phyloP scores from a whole-genome alignment of 2,113 vertebrate species.

The Rhinichthys klamathensis region DNA sequence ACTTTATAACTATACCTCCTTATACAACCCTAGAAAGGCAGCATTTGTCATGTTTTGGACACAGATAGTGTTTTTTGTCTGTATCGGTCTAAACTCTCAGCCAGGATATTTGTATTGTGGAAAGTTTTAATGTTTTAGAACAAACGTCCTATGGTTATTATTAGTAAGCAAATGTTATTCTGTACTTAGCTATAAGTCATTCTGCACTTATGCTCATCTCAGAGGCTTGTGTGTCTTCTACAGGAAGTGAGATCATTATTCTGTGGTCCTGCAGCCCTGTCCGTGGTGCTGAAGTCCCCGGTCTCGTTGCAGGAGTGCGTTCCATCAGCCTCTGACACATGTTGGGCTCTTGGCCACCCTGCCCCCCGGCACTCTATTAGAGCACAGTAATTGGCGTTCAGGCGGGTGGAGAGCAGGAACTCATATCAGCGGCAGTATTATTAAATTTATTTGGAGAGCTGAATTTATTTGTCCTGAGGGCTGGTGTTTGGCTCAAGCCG shows the following conservation, averaged over 20 bases:
- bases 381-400: constrained; percentile 41
- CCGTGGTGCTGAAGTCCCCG: constrained; percentile 26
- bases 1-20: background rate
- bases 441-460: constrained; percentile 49
- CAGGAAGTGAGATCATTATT: background rate
- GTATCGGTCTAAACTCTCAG: background rate
- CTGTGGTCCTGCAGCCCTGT: background rate
- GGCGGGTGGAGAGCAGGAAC: constrained; percentile 7
- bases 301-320: background rate
- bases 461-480: constrained; percentile 34
- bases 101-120: background rate
- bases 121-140: background rate
- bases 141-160: background rate
- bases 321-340: constrained; percentile 34
- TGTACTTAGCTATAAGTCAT: background rate
- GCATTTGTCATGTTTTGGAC: background rate
- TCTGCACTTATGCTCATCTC: background rate
- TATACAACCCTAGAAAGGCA: background rate
- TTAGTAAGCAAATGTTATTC: background rate
- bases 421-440: constrained; percentile 25
- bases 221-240: background rate
- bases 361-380: constrained; percentile 38
- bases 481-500: background rate
- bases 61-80: background rate
- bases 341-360: background rate